phyloP scores from a whole-genome alignment of 2,888 invertebrate species.

The Griposia aprilina region DNA sequence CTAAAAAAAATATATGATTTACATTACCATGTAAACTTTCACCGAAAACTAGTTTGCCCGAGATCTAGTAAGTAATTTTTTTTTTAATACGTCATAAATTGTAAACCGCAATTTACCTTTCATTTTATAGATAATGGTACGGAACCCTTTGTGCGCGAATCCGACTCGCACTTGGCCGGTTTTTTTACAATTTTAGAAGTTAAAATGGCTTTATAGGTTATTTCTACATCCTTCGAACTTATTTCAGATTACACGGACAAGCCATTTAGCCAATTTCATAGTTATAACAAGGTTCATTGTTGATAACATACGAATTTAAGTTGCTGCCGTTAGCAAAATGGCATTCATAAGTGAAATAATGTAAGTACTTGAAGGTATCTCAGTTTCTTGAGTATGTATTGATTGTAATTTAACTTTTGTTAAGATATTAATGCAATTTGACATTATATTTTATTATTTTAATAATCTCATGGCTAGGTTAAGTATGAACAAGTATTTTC shows the following conservation, averaged over 20 bases:
- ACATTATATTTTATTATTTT: not conserved
- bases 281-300: not conserved
- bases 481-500: not conserved
- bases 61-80: no score
- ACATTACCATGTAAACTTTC: no score
- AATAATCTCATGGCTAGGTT: not conserved
- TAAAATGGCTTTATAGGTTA: not conserved
- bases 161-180: no score
- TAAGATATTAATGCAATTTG: not conserved
- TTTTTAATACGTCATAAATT: no score
- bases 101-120: no score
- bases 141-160: no score
- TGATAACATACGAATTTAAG: not conserved
- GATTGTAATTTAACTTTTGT: not conserved
- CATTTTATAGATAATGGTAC: no score
- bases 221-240: not conserved
- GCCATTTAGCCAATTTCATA: not conserved
- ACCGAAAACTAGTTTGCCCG: no score
- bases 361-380: slow-evolving; percentile 1
- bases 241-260: not conserved
- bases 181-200: not conserved
- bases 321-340: not conserved
- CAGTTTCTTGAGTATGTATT: not conserved
- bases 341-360: not conserved
- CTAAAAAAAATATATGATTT: no score